Evolutionary conservation across 2,113 vertebrate genomes (phyloP).

Genomic region (Himantopus leucocephalus): DNA sequence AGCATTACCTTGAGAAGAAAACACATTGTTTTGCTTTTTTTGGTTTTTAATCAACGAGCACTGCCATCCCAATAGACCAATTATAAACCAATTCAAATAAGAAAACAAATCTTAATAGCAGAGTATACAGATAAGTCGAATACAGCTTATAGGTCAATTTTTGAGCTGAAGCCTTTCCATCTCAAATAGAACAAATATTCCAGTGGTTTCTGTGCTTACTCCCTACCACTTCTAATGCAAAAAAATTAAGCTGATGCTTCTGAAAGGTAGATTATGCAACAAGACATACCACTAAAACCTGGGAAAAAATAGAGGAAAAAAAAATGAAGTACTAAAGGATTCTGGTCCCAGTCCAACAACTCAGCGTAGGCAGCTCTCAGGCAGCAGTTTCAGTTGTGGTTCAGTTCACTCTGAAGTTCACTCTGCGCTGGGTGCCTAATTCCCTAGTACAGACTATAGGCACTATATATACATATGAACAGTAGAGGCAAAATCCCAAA

Average conservation of each 20-base stretch:
- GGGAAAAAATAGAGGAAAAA: not conserved
- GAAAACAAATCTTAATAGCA: not conserved
- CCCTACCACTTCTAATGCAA: not conserved
- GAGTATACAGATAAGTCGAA: not conserved
- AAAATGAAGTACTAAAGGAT: not conserved
- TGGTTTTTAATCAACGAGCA: not conserved
- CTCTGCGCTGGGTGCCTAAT: not conserved
- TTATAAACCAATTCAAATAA: not conserved
- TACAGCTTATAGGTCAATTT: not conserved
- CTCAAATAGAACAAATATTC: not conserved
- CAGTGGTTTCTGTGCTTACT: not conserved
- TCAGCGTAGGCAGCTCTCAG: not conserved
- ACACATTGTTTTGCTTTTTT: not conserved
- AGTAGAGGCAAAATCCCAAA: not conserved
- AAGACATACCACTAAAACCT: not conserved
- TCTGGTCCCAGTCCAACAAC: not conserved
- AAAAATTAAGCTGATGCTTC: not conserved
- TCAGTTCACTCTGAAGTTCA: not conserved
- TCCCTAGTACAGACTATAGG: not conserved
- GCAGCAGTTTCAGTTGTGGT: not conserved
- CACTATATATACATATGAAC: not conserved
- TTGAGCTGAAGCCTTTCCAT: not conserved
- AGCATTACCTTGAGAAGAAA: not conserved
- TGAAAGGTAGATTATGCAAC: not conserved
- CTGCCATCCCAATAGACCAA: not conserved